Evolutionary conservation across 2,797 vertebrate genomes (phyloP).

Genomic region (Melanotaenia pygmaea): DNA sequence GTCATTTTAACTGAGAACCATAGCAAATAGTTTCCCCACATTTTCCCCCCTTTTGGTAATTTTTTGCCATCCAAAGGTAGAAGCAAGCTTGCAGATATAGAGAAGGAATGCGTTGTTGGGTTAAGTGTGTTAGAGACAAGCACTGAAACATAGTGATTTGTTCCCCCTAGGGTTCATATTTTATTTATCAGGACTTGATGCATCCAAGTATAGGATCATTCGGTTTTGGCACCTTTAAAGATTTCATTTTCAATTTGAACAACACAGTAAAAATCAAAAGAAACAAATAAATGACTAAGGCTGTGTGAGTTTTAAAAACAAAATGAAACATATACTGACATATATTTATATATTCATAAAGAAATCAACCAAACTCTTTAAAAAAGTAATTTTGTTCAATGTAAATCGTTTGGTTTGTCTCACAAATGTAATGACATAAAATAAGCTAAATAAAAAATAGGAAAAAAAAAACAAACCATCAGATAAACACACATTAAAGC

Average conservation of each 20-base stretch:
- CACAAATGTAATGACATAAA: slow-evolving; percentile 74
- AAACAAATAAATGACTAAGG: slow-evolving; percentile 82
- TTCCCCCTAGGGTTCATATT: slow-evolving; percentile 83
- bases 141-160: slow-evolving; percentile 70
- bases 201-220: slow-evolving; percentile 86
- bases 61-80: background rate
- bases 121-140: slow-evolving; percentile 64
- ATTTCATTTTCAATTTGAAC: slow-evolving; percentile 84
- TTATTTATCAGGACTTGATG: slow-evolving; percentile 88
- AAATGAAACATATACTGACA: slow-evolving; percentile 80
- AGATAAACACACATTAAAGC: slow-evolving; percentile 80
- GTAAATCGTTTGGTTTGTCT: slow-evolving; percentile 78
- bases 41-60: background rate
- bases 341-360: slow-evolving; percentile 78
- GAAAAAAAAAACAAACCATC: slow-evolving; percentile 32
- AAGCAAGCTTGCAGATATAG: slow-evolving; percentile 2
- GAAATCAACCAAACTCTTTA: slow-evolving; percentile 77
- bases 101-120: slow-evolving; percentile 2
- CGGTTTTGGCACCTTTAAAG: slow-evolving; percentile 87
- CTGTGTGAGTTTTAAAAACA: slow-evolving; percentile 83
- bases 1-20: background rate
- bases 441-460: slow-evolving; percentile 63
- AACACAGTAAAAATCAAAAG: slow-evolving; percentile 80
- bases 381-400: slow-evolving; percentile 79
- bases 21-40: background rate